A percentile compares a stretch with the other conserved stretches of the same genome.
Conservation (phyloP, 35 echinoderm and acorn worm genomes). For the Apostichopus japonicus region DNA sequence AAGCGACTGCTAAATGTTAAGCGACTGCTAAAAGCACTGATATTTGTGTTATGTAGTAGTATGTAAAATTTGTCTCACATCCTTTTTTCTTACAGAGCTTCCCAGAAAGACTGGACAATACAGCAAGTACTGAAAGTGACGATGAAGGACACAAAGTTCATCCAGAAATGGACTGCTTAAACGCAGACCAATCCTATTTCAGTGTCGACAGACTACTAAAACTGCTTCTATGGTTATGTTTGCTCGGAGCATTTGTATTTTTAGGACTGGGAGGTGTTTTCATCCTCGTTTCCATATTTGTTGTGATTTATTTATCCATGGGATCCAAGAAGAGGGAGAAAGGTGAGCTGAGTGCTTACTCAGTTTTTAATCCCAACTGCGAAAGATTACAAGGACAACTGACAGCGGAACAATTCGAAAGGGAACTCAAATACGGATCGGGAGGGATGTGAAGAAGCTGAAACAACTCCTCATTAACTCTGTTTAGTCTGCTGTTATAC, state of each 20-base stretch:
- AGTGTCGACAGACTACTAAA: conserved; percentile 56
- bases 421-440: conserved; percentile 78
- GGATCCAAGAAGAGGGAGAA: conserved; percentile 34
- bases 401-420: conserved; percentile 95
- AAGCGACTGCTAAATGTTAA: no score
- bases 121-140: no score
- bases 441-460: not conserved
- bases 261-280: conserved; percentile 82
- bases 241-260: conserved; percentile 74
- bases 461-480: not conserved
- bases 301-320: conserved; percentile 86
- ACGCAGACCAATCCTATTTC: not conserved
- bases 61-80: no score
- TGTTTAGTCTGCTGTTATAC: no score
- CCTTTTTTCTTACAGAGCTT: no score
- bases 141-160: not conserved
- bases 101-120: no score
- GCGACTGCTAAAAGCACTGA: no score
- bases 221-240: conserved; percentile 69
- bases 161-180: not conserved
- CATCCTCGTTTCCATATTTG: conserved; percentile 72
- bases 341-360: conserved; percentile 96
- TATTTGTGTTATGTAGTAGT: no score
- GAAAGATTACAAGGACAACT: conserved; percentile 89
- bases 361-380: conserved; percentile 97